These are phyloP conservation scores for Aradophagus sp. DNA, from an alignment of 1,140 invertebrate species.

Conservation along the genomic window DNA sequence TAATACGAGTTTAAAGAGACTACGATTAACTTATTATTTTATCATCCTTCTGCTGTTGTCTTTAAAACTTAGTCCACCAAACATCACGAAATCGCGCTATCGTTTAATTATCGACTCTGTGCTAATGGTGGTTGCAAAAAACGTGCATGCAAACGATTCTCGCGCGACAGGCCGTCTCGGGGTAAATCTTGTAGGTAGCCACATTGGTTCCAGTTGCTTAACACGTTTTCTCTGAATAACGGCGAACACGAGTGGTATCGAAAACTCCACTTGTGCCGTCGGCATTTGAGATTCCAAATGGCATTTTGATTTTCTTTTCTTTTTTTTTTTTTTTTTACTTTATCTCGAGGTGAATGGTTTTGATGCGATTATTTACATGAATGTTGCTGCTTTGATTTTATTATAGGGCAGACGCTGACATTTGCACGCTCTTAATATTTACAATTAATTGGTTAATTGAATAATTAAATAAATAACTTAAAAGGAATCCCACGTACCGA, in stretches of 20 bases:
- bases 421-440: conserved; percentile 27
- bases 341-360: conserved; percentile 41
- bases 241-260: too few relatives aligned
- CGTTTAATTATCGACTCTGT: conserved; percentile 59
- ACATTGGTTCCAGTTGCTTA: conserved; percentile 16
- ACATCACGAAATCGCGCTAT: conserved; percentile 17
- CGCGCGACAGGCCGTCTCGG: conserved; percentile 3
- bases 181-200: conserved; percentile 14
- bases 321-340: too few relatives aligned
- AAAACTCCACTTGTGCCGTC: not conserved
- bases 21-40: conserved; percentile 61
- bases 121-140: conserved; percentile 41
- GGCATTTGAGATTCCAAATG: conserved; percentile 41
- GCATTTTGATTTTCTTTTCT: conserved; percentile 50
- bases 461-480: conserved; percentile 43
- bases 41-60: not conserved
- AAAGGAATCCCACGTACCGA: conserved; percentile 45
- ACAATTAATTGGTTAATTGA: conserved; percentile 23
- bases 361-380: conserved; percentile 50
- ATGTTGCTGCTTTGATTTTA: conserved; percentile 40
- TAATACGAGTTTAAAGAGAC: conserved; percentile 67
- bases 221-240: too few relatives aligned
- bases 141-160: conserved; percentile 35
- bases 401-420: conserved; percentile 1
- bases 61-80: conserved; percentile 38